A percentile compares a stretch with the other conserved stretches of the same genome.
These are phyloP conservation scores for Biston stratarius DNA, from an alignment of 2,888 invertebrate genomes.

Conservation along the genomic window DNA sequence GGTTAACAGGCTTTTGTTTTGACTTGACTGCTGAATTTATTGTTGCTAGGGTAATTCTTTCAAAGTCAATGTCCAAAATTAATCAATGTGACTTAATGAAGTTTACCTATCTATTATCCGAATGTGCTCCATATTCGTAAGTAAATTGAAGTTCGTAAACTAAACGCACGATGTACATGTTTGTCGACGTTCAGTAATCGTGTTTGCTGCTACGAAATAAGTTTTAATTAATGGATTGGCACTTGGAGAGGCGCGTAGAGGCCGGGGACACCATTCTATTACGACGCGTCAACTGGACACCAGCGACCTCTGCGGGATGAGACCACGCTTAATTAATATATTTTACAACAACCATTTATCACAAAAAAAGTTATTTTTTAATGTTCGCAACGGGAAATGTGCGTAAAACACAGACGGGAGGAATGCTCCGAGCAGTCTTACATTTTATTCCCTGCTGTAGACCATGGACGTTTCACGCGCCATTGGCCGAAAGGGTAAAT, in stretches of 20 bases:
- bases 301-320: conserved; percentile 42
- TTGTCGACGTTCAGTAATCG: conserved; percentile 68
- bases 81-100: conserved; percentile 61
- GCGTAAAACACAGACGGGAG: conserved; percentile 32
- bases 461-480: conserved; percentile 43
- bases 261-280: conserved; percentile 68
- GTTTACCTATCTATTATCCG: conserved; percentile 68
- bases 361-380: conserved; percentile 34
- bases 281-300: conserved; percentile 65
- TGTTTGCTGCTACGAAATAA: conserved; percentile 79
- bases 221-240: conserved; percentile 86
- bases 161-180: conserved; percentile 64
- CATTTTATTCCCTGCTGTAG: conserved; percentile 35
- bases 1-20: conserved; percentile 8
- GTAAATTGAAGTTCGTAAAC: conserved; percentile 64
- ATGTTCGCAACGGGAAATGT: conserved; percentile 25
- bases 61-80: conserved; percentile 21
- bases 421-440: conserved; percentile 33
- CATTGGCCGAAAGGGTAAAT: conserved; percentile 45
- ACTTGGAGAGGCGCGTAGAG: conserved; percentile 78
- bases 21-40: conserved; percentile 1
- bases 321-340: conserved; percentile 46
- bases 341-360: conserved; percentile 44
- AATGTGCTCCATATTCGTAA: conserved; percentile 70
- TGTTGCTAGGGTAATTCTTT: background rate